Base-by-base conservation (phyloP, 2,888 invertebrate species). In the Deilephila porcellus region DNA sequence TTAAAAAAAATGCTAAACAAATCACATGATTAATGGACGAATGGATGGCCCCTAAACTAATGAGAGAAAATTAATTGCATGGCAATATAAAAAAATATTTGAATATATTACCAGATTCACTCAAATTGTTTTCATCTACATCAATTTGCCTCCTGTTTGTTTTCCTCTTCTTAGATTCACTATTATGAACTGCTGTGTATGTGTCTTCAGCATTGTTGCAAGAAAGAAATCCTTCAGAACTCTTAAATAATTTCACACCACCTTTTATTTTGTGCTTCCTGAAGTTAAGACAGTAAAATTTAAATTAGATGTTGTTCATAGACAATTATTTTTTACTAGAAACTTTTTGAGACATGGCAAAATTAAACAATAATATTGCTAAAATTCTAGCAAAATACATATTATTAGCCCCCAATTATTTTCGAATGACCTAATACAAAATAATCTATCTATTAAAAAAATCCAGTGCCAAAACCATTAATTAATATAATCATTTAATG, bases 221-320 rank as follows among this genome's bases (percentile, higher is more conserved):
- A 19, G 93, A 89, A 5, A 95, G 75, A 77, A 86, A 94, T 0
- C 85, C 87, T 64, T 83, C 80, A 0, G 95, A 95, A 75, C 89
- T 80, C 11, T 83, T 92, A 76, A 95, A 95, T 8, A 95, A 80
- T 79, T 92, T 95, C 0, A 95, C 89, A 19, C 95, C 94, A 74
- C 93, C 93, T 84, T 91, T 91, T 56, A 91, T 84, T 82, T 92
- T 91, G 14, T 77, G 77, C 79, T 90, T 90, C 75, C 94, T 94
- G 78, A 25, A 85, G 85, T 62, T 25, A 6, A 64, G 14, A 74
- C 34, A 62, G 45, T 17, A 25, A 3, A 37, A 32, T 7, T 53
- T 11, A 72, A 71, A 37, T n/a, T 60, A 72, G 7, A 45, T 11
- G 11, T 1, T 6, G 60, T 60, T 7, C 60, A 60, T 11, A 11